phyloP scores from a whole-genome alignment of 2,113 vertebrate genomes.

The Aegithalos caudatus region DNA sequence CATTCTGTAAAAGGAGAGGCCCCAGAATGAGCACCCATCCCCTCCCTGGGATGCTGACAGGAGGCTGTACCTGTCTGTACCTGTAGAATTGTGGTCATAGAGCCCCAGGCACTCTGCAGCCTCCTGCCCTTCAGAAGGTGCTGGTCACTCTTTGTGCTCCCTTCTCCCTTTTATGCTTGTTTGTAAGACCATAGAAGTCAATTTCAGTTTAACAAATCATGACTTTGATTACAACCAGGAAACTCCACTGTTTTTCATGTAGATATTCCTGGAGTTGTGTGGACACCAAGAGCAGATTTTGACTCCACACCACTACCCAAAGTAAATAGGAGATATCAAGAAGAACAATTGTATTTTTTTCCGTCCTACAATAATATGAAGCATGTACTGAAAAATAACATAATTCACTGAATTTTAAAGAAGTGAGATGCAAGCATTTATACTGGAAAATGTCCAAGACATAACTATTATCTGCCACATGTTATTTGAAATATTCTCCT shows the following conservation, averaged over 20 bases:
- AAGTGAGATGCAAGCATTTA: not conserved
- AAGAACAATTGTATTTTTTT: not conserved
- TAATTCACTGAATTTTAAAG: not conserved
- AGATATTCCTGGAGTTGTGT: not conserved
- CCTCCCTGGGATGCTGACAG: no score
- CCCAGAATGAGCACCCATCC: not conserved
- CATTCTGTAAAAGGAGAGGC: not conserved
- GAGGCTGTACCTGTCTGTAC: not conserved
- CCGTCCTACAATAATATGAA: not conserved
- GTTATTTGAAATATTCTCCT: not conserved
- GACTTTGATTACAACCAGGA: not conserved
- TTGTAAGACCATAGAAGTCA: not conserved
- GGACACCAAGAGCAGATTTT: not conserved
- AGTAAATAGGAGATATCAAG: not conserved
- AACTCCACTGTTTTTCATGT: not conserved
- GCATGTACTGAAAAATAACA: not conserved
- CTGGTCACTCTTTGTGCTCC: not conserved
- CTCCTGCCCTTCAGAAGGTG: not conserved
- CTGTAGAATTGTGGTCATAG: not conserved
- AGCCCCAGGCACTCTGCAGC: not conserved
- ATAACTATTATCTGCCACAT: not conserved
- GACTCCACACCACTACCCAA: not conserved
- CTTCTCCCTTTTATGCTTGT: not conserved
- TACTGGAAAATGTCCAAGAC: not conserved
- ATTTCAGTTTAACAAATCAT: not conserved